A percentile compares a stretch with the other conserved stretches of the same genome.
Conservation (phyloP, 1,140 invertebrate species). For the Eubasilissa regina region DNA sequence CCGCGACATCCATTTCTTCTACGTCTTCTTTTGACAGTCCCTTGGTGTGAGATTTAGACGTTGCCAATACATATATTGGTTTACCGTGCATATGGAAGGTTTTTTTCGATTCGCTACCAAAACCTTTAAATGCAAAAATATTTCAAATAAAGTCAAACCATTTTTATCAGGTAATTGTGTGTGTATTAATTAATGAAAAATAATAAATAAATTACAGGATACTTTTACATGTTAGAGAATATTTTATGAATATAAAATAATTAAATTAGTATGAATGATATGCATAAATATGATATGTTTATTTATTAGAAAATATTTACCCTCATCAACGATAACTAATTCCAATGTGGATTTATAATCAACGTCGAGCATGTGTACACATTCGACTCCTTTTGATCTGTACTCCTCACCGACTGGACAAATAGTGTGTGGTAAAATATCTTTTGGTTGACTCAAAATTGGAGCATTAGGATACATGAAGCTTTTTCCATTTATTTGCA, state of each 20-base stretch:
- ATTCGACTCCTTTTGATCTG: constrained; percentile 64
- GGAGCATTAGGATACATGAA: constrained; percentile 68
- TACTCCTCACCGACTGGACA: constrained; percentile 66
- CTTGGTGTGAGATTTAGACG: constrained; percentile 62
- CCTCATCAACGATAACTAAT: constrained; percentile 69
- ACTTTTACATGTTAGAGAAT: too few relatives aligned
- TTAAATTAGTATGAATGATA: too few relatives aligned
- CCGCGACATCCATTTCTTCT: constrained; percentile 62
- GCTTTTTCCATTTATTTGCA: constrained; percentile 70
- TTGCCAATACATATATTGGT: constrained; percentile 66
- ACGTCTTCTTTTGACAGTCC: constrained; percentile 64
- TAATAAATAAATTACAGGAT: too few relatives aligned
- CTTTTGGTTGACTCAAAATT: constrained; percentile 63
- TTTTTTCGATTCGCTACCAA: constrained; percentile 66
- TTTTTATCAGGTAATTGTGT: too few relatives aligned
- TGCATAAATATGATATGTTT: not conserved
- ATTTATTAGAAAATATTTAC: constrained; percentile 62
- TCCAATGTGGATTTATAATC: constrained; percentile 64
- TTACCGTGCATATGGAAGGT: constrained; percentile 71
- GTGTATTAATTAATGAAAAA: too few relatives aligned
- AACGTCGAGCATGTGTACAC: constrained; percentile 65
- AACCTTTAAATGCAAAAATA: constrained; percentile 62
- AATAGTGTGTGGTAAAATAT: constrained; percentile 62
- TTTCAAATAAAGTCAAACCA: not conserved
- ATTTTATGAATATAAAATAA: too few relatives aligned